Base-by-base conservation (phyloP, 2,113 vertebrate genomes). In the Macroglossus sobrinus region DNA sequence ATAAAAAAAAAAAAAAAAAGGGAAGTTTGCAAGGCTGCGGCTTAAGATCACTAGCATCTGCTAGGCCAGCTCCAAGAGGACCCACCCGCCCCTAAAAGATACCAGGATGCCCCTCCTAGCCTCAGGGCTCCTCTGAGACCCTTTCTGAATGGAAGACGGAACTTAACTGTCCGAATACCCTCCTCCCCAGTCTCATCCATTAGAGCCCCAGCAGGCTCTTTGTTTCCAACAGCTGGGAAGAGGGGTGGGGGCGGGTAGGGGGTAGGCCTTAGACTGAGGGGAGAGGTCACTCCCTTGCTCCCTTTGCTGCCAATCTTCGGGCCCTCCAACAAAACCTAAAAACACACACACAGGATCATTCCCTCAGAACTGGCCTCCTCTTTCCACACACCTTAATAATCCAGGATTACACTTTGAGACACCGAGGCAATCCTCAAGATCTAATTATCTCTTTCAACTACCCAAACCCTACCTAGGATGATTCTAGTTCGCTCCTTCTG, bases 231-330 rank as follows among this genome's bases (percentile, higher is more conserved):
- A 96, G 93, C 96, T 91, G 82, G 26, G 30, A n/a, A n/a, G n/a
- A n/a, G n/a, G n/a, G n/a, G n/a, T n/a, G 47, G n/a, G 63, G 4
- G 11, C 93, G 55, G 14, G 43, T 2, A 57, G 22, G 93, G 68
- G 61, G 68, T 47, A 69, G 55, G 93, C 86, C 93, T 93, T 55
- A 76, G 84, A 50, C 75, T 84, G 82, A 96, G 96, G 94, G 92
- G 89, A 97, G 92, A 98, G 97, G 97, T 97, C 96, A 97, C 84
- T 98, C 96, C 71, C 96, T 74, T 7, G 50, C 84, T 95, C 95
- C 95, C 53, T 5, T 1, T 3, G 88, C 91, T 96, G 97, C 97
- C 97, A 94, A 93, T 92, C 87, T 94, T 86, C 82, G 84, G 82
- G 85, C 63, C 69, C 55, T 96, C 81, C 72, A 1, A 40, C 47